Base-by-base conservation (phyloP, 2,113 vertebrate species). In the Ptilorrhoa leucosticta region DNA sequence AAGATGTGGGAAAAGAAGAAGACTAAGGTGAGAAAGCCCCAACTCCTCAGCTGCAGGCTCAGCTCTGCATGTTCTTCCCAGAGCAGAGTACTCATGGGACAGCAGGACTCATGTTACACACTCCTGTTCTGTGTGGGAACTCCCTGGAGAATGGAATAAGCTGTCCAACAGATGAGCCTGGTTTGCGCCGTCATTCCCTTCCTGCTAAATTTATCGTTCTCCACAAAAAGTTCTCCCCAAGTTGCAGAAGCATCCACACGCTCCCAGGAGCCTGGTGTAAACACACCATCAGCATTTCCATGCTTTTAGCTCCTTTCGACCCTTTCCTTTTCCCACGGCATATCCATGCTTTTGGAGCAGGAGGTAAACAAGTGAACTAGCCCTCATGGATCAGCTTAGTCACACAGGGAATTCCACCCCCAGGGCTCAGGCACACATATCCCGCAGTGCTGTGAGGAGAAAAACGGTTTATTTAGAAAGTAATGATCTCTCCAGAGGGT, bases 241-340 rank as follows among this genome's bases (percentile, higher is more conserved):
- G 35, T 3, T 63, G 48, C 19, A 56, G 56, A 58, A 10, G 33
- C 2, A 1, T 27, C 47, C 10, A 1, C 30, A 17, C 0, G 0
- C 42, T 95, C 94, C 94, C 85, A 83, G 40, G 91, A 88, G 91
- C 61, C 91, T 1, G 1, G 15, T 1, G 2, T 35, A 80, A 76
- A 69, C 42, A 63, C 13, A 15, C 28, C 8, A 50, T 5, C n/a
- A 35, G 23, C 10, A 28, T 24, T 85, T 80, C 90, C 88, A 53
- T 0, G 37, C 57, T 85, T 82, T n/a, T 18, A 79, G 65, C 61
- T 92, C 73, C 45, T 69, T 31, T 30, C 0, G 5, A 68, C 69
- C 50, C 85, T 76, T 44, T 35, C 51, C 33, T 80, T 88, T 96
- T 97, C 95, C 92, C 96, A 97, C 47, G 14, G 79, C 79, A 93